phyloP scores from a whole-genome alignment of 1,140 invertebrate species.

The Bicyclus anynana region DNA sequence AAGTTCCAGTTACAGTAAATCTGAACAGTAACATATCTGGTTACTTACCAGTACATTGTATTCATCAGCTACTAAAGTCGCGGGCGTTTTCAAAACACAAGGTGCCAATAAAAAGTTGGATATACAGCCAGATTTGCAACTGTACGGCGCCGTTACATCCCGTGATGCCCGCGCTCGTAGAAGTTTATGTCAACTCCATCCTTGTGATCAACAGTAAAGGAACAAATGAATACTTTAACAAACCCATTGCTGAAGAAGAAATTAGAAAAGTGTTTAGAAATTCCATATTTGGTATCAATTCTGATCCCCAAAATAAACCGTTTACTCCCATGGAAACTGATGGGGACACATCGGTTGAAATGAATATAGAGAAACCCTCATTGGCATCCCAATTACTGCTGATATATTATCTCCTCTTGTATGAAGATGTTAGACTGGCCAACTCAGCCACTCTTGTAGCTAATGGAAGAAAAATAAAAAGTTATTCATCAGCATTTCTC shows the following conservation, averaged over 20 bases:
- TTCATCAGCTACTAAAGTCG: conserved; percentile 96
- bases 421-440: conserved; percentile 92
- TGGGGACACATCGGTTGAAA: conserved; percentile 73
- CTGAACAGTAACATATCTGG: conserved; percentile 93
- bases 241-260: conserved; percentile 94
- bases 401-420: conserved; percentile 94
- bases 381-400: conserved; percentile 93
- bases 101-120: conserved; percentile 96
- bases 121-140: conserved; percentile 94
- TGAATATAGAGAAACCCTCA: conserved; percentile 81
- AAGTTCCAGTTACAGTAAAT: conserved; percentile 94
- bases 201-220: conserved; percentile 87
- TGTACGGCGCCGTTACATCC: conserved; percentile 93
- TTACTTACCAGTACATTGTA: conserved; percentile 97
- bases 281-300: conserved; percentile 84
- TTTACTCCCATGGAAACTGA: conserved; percentile 73
- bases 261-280: conserved; percentile 91
- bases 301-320: conserved; percentile 78
- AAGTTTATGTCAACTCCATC: conserved; percentile 97
- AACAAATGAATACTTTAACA: conserved; percentile 86
- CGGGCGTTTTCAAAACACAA: conserved; percentile 97
- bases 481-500: conserved; percentile 92
- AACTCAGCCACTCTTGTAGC: conserved; percentile 85
- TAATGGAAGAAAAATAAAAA: conserved; percentile 87
- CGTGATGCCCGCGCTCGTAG: conserved; percentile 93